A percentile compares a stretch with the other conserved stretches of the same genome.
These are phyloP conservation scores for Syrrhaptes paradoxus DNA, from an alignment of 2,113 vertebrate genomes.

Conservation along the genomic window DNA sequence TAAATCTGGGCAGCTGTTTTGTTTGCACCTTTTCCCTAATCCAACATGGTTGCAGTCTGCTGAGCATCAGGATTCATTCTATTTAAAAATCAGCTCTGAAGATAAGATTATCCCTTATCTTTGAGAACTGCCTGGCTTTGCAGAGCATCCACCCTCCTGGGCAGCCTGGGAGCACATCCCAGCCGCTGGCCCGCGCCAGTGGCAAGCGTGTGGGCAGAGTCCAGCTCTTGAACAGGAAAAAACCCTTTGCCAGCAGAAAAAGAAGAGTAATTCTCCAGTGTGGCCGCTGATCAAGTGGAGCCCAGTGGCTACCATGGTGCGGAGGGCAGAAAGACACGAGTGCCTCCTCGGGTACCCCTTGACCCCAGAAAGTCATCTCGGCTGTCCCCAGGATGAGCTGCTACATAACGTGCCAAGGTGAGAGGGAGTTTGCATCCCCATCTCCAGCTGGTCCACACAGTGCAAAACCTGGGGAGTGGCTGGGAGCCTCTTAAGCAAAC, in stretches of 20 bases:
- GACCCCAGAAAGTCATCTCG: not conserved
- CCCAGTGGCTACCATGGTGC: fast-evolving
- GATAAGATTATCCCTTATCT: not conserved
- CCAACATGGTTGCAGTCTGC: not conserved
- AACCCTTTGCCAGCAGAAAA: not conserved
- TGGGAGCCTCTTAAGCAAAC: not conserved
- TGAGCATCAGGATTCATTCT: not conserved
- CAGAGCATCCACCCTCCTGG: not conserved
- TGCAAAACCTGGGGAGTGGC: fast-evolving
- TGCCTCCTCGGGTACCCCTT: not conserved
- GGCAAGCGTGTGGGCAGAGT: not conserved
- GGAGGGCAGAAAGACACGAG: not conserved
- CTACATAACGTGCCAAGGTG: not conserved
- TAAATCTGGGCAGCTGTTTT: not conserved
- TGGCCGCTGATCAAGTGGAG: not conserved
- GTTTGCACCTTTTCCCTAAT: not conserved
- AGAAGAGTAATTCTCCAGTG: not conserved
- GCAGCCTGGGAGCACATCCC: not conserved
- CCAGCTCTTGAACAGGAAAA: not conserved
- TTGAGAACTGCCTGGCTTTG: not conserved
- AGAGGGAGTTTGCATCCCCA: not conserved
- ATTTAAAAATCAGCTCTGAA: not conserved
- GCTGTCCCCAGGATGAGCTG: not conserved
- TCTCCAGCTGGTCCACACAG: no score
- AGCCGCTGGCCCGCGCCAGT: fast-evolving